Percentiles rank a stretch among this genome's conserved stretches.
Evolutionary conservation across 2,797 vertebrate genomes (phyloP).

Genomic region (Staurois parvus): DNA sequence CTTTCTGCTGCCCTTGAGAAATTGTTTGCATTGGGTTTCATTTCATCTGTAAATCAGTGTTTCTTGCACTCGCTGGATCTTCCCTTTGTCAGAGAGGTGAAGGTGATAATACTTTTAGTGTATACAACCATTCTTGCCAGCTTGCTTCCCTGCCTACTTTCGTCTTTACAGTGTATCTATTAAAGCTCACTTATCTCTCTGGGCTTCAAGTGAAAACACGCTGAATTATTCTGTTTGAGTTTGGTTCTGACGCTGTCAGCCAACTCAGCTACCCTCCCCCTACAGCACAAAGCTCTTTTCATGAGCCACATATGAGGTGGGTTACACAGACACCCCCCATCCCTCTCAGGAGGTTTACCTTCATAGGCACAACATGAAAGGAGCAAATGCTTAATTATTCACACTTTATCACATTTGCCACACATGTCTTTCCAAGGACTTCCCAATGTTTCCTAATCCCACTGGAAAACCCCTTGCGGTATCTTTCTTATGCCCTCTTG

Average conservation of each 20-base stretch:
- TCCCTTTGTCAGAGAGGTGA: conserved; percentile 4
- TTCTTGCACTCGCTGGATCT: background rate
- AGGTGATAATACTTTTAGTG: conserved; percentile 32
- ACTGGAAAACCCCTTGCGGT: conserved; percentile 31
- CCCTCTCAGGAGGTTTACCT: background rate
- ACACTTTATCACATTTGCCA: conserved; percentile 60
- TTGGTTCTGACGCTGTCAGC: conserved; percentile 27
- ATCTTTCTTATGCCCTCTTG: conserved; percentile 50
- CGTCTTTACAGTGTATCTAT: conserved; percentile 35
- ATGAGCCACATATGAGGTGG: conserved; percentile 51
- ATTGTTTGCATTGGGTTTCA: too few relatives aligned
- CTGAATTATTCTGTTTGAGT: conserved; percentile 52
- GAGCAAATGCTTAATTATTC: conserved; percentile 53
- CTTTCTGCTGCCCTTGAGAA: too few relatives aligned
- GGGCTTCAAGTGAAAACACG: conserved; percentile 37
- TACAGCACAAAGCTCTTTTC: conserved; percentile 49
- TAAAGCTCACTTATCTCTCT: conserved; percentile 52
- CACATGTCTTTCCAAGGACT: conserved; percentile 50
- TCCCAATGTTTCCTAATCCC: conserved; percentile 60
- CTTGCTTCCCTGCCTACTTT: conserved; percentile 6
- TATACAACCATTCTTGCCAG: conserved; percentile 21
- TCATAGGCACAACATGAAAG: background rate
- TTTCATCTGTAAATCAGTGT: too few relatives aligned
- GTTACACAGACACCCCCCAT: conserved; percentile 15
- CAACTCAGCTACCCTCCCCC: background rate